A percentile compares a stretch with the other conserved stretches of the same genome.
Evolutionary conservation across 2,888 invertebrate genomes (phyloP).

Genomic region (Timandra comae): DNA sequence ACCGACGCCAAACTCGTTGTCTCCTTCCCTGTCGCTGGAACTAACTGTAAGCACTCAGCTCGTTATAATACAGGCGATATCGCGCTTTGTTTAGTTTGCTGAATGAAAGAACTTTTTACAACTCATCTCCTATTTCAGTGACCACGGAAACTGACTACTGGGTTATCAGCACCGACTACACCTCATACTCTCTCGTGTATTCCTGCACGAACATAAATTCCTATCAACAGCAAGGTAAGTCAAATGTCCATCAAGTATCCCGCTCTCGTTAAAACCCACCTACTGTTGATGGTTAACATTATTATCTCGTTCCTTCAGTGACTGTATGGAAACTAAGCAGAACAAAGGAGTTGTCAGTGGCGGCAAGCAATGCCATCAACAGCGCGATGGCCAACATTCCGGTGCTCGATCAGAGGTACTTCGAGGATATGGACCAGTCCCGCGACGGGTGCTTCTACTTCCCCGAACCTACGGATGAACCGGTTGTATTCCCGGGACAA

Average conservation of each 20-base stretch:
- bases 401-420: constrained; percentile 33
- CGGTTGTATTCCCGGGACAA: constrained; percentile 29
- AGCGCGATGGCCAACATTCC: constrained; percentile 15
- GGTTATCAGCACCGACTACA: constrained; percentile 80
- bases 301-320: constrained; percentile 31
- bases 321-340: constrained; percentile 53
- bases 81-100: no score
- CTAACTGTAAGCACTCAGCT: constrained; percentile 25
- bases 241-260: neutral
- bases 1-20: constrained; percentile 76
- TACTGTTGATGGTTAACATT: no score
- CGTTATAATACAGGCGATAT: no score
- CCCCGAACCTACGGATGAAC: constrained; percentile 20
- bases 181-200: constrained; percentile 77
- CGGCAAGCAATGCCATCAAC: constrained; percentile 21
- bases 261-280: no score
- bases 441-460: constrained; percentile 37
- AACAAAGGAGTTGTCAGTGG: constrained; percentile 15
- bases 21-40: constrained; percentile 74
- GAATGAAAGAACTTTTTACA: no score
- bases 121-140: constrained; percentile 34
- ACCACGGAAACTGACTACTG: constrained; percentile 60
- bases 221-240: constrained; percentile 34
- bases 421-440: constrained; percentile 25
- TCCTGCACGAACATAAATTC: constrained; percentile 62